phyloP scores from a whole-genome alignment of 1,140 invertebrate species.

The Archegozetes longisetosus region DNA sequence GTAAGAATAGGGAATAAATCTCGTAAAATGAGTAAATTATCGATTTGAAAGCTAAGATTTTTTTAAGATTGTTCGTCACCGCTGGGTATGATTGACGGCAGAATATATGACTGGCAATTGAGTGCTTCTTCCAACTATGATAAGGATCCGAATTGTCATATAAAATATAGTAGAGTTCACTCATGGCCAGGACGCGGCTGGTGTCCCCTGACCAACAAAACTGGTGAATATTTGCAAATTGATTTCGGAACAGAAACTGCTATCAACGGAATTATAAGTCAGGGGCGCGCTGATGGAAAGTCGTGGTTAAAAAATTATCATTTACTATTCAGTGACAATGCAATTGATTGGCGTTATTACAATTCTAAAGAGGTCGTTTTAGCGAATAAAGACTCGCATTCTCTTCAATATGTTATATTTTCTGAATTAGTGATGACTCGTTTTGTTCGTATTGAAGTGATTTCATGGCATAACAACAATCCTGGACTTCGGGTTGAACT shows the following conservation, averaged over 20 bases:
- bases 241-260: conserved; percentile 34
- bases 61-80: conserved; percentile 32
- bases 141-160: conserved; percentile 27
- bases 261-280: conserved; percentile 38
- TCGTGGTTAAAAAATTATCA: conserved; percentile 38
- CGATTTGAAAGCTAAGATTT: too few species aligned
- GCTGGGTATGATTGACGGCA: conserved; percentile 38
- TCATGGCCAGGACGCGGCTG: conserved; percentile 35
- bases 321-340: conserved; percentile 19
- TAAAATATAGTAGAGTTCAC: conserved; percentile 29
- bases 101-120: conserved; percentile 42
- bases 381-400: conserved; percentile 37
- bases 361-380: conserved; percentile 32
- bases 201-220: conserved; percentile 36
- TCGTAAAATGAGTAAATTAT: too few species aligned
- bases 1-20: too few species aligned
- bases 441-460: conserved; percentile 38
- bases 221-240: conserved; percentile 39
- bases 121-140: conserved; percentile 37
- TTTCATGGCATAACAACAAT: conserved; percentile 34
- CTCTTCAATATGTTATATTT: conserved; percentile 34
- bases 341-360: conserved; percentile 23
- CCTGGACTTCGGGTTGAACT: conserved; percentile 40
- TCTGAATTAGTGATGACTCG: conserved; percentile 35
- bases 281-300: conserved; percentile 35